phyloP scores from a whole-genome alignment of 1,140 invertebrate species.

The Magallana ariakensis region DNA sequence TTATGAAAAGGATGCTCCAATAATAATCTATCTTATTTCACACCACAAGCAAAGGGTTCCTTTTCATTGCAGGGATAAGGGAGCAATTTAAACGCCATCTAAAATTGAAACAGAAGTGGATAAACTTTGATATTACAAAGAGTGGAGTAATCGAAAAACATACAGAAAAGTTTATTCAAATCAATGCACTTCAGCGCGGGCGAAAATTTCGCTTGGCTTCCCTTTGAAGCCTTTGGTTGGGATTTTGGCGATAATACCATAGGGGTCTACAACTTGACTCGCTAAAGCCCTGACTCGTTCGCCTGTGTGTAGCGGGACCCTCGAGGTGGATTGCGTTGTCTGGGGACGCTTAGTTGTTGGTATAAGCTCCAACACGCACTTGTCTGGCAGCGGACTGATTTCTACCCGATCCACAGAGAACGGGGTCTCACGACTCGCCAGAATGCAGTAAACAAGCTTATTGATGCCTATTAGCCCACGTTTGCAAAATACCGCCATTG shows the following conservation, averaged over 20 bases:
- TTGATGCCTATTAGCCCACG: conserved; percentile 31
- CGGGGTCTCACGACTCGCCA: neutral
- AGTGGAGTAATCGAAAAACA: conserved; percentile 25
- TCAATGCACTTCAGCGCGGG: conserved; percentile 16
- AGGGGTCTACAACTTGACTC: conserved; percentile 21
- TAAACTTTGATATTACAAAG: conserved; percentile 25
- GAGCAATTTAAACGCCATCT: neutral
- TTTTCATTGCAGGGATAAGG: too few relatives aligned
- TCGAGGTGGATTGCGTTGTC: neutral
- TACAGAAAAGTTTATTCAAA: conserved; percentile 32
- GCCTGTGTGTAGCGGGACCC: neutral
- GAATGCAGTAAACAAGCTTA: conserved; percentile 21
- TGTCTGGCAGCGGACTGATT: conserved; percentile 1
- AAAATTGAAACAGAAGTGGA: neutral
- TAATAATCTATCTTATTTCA: too few relatives aligned
- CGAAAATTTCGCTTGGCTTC: neutral
- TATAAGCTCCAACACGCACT: conserved; percentile 26
- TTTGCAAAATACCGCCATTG: conserved; percentile 34
- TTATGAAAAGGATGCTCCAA: too few relatives aligned
- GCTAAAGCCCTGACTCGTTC: conserved; percentile 3
- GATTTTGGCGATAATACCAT: conserved; percentile 21
- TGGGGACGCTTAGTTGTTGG: neutral
- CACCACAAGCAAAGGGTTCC: too few relatives aligned
- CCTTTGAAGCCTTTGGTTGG: conserved; percentile 1
- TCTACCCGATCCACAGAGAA: neutral